phyloP scores from a whole-genome alignment of 2,888 invertebrate genomes.

The Drosophila antonietae region DNA sequence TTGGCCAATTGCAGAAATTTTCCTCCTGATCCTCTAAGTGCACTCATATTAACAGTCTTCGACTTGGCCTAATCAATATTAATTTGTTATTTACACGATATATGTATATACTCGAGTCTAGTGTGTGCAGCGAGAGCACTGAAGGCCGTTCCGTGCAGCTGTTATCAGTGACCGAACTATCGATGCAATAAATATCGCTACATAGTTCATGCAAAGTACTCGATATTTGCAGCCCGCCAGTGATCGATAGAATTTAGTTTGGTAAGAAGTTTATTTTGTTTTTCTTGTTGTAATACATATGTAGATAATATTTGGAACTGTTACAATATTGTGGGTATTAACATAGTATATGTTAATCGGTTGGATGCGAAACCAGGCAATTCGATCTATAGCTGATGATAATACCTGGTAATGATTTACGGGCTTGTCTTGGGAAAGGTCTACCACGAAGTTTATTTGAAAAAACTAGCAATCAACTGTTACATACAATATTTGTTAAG shows the following conservation, averaged over 20 bases:
- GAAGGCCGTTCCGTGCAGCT: neutral
- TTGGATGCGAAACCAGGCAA: slow-evolving; percentile 50
- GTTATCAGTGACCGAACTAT: slow-evolving; percentile 24
- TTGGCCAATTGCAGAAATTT: neutral
- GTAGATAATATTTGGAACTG: slow-evolving; percentile 67
- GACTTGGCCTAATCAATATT: neutral
- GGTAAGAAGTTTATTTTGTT: slow-evolving; percentile 64
- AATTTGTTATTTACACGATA: too few species aligned
- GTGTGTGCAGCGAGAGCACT: neutral
- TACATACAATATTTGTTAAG: slow-evolving; percentile 21
- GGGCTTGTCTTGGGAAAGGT: neutral
- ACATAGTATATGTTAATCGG: slow-evolving; percentile 49
- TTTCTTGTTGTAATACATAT: slow-evolving; percentile 38
- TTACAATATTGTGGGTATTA: slow-evolving; percentile 67
- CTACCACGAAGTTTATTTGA: neutral
- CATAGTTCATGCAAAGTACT: neutral
- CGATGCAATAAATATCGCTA: slow-evolving; percentile 30
- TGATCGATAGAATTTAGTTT: slow-evolving; percentile 20
- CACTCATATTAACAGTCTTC: slow-evolving; percentile 23
- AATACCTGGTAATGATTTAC: neutral
- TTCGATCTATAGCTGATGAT: slow-evolving; percentile 1
- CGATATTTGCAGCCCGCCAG: neutral
- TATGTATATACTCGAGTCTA: too few species aligned
- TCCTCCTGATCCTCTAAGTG: neutral
- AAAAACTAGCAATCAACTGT: slow-evolving; percentile 8